These are phyloP conservation scores for Erannis defoliaria DNA, from an alignment of 2,888 invertebrate genomes.

Conservation along the genomic window DNA sequence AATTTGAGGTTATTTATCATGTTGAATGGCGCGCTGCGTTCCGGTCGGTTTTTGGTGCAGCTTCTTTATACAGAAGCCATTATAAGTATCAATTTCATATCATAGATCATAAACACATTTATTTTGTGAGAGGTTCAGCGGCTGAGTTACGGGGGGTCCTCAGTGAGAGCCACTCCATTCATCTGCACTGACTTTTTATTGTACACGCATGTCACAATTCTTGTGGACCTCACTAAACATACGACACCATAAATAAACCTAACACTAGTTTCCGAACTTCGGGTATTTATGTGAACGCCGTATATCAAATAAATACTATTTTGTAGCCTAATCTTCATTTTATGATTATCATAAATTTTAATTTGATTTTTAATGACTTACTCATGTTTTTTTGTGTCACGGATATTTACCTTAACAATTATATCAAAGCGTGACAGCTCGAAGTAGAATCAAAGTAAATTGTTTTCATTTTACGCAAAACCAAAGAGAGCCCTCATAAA, in stretches of 20 bases:
- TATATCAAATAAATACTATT: slow-evolving; percentile 73
- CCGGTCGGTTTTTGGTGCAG: slow-evolving; percentile 73
- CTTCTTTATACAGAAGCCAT: slow-evolving; percentile 86
- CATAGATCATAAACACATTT: slow-evolving; percentile 86
- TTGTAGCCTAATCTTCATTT: slow-evolving; percentile 78
- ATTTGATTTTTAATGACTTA: slow-evolving; percentile 83
- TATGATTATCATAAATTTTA: slow-evolving; percentile 82
- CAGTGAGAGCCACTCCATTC: slow-evolving; percentile 68
- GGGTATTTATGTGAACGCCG: slow-evolving; percentile 67
- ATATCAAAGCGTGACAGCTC: slow-evolving; percentile 19
- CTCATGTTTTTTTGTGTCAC: slow-evolving; percentile 67
- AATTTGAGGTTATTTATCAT: slow-evolving; percentile 84
- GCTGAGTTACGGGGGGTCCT: slow-evolving; percentile 79
- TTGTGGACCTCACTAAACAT: slow-evolving; percentile 68
- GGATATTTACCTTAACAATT: slow-evolving; percentile 48
- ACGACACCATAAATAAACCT: slow-evolving; percentile 73
- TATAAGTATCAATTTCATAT: slow-evolving; percentile 86
- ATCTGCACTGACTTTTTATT: slow-evolving; percentile 78
- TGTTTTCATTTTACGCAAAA: background rate
- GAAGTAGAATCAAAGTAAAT: background rate
- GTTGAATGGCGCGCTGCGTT: slow-evolving; percentile 56
- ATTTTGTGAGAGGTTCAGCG: slow-evolving; percentile 63
- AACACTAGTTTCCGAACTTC: slow-evolving; percentile 67
- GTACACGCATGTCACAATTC: slow-evolving; percentile 77
- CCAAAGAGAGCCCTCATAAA: too few relatives aligned